These are phyloP conservation scores for Melanotaenia pygmaea DNA, from an alignment of 2,797 vertebrate genomes.

Conservation along the genomic window DNA sequence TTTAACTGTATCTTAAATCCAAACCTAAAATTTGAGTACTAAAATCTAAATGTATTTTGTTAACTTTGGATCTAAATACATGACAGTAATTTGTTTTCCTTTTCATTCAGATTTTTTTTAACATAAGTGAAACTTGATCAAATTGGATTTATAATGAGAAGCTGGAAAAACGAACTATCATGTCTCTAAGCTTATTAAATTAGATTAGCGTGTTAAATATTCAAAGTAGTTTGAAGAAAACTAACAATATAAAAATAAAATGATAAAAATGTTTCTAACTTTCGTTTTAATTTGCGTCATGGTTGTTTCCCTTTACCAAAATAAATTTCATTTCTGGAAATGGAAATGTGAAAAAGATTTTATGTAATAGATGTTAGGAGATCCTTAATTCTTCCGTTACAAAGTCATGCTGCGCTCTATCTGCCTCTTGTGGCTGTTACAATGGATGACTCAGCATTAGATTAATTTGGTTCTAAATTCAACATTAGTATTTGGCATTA, in stretches of 20 bases:
- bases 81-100: neutral
- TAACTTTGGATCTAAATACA: neutral
- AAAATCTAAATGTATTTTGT: neutral
- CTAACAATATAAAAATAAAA: neutral
- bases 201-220: neutral
- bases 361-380: neutral
- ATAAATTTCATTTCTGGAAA: neutral
- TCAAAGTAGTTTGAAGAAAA: neutral
- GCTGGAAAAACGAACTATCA: too few relatives aligned
- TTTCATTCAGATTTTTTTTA: neutral
- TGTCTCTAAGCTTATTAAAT: neutral
- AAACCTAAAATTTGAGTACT: neutral
- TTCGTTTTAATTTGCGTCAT: neutral
- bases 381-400: neutral
- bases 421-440: slow-evolving; percentile 10
- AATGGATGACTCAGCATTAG: neutral
- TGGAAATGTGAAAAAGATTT: neutral
- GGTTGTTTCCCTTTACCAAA: neutral
- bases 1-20: neutral
- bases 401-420: neutral
- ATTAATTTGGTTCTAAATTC: slow-evolving; percentile 24
- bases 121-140: neutral
- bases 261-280: neutral
- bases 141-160: neutral
- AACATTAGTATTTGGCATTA: slow-evolving; percentile 15